Evolutionary conservation across 2,888 invertebrate genomes (phyloP).

Genomic region (Pristionchus japonicus): DNA sequence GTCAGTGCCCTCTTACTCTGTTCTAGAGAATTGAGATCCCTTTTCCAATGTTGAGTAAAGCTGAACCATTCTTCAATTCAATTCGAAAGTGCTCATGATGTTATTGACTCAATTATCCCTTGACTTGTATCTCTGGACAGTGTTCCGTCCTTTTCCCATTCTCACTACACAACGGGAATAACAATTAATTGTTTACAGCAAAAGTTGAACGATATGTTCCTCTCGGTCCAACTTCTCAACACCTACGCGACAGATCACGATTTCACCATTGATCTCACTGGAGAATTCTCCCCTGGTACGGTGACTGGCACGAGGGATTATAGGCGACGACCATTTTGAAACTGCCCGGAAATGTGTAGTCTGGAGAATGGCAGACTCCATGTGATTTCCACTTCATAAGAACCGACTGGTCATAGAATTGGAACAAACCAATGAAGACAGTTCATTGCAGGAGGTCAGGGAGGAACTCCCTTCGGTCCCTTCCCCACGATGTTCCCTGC

Average conservation of each 20-base stretch:
- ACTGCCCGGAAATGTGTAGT: not conserved
- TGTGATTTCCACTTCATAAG: not conserved
- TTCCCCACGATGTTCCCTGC: slow-evolving; percentile 71
- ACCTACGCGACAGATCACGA: slow-evolving; percentile 70
- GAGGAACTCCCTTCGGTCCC: slow-evolving; percentile 70
- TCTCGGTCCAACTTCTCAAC: slow-evolving; percentile 67
- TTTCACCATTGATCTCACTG: slow-evolving; percentile 69
- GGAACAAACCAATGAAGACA: not conserved
- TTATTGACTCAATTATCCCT: not conserved
- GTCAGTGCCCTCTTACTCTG: slow-evolving; percentile 33
- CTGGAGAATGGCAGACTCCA: not conserved
- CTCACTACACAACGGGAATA: not conserved
- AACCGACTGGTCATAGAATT: not conserved
- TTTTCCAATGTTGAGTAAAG: not conserved
- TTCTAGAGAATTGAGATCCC: not conserved
- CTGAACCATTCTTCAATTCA: not conserved
- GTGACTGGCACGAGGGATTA: not conserved
- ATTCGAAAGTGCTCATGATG: not conserved
- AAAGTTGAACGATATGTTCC: slow-evolving; percentile 67
- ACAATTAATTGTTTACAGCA: slow-evolving; percentile 49
- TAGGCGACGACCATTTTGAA: not conserved
- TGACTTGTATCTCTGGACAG: not conserved
- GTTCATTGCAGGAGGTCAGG: slow-evolving; percentile 33
- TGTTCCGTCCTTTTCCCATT: not conserved
- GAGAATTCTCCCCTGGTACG: slow-evolving; percentile 65